These are phyloP conservation scores for Caretta caretta DNA, from an alignment of 2,113 vertebrate genomes.

Conservation along the genomic window DNA sequence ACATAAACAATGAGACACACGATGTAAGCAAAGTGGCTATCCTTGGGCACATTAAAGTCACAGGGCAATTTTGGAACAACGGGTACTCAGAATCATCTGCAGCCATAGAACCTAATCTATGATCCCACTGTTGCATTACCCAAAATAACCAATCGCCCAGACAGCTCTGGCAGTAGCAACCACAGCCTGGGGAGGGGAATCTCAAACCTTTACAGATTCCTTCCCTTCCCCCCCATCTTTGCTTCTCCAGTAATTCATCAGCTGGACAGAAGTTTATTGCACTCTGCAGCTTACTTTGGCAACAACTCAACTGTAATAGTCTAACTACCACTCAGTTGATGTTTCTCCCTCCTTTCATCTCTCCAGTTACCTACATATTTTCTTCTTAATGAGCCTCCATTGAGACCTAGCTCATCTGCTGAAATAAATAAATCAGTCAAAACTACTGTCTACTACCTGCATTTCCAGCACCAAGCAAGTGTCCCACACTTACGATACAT, in stretches of 20 bases:
- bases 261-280: not conserved
- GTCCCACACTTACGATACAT: not conserved
- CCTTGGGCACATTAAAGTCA: not conserved
- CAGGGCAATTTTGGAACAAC: not conserved
- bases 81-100: not conserved
- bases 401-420: not conserved
- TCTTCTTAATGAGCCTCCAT: not conserved
- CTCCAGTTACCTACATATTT: not conserved
- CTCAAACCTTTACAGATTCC: not conserved
- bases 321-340: not conserved
- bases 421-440: rapidly evolving
- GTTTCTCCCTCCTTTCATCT: not conserved
- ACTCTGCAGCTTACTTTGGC: not conserved
- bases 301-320: not conserved
- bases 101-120: rapidly evolving
- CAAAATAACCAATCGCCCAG: not conserved
- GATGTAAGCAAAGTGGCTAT: rapidly evolving
- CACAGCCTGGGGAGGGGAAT: not conserved
- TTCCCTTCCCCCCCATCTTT: not conserved
- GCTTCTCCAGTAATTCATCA: not conserved
- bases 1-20: rapidly evolving
- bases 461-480: not conserved
- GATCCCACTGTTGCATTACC: not conserved
- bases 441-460: not conserved
- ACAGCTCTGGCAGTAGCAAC: not conserved